Evolutionary conservation across 2,888 invertebrate genomes (phyloP), one percentile per base, ranked within the genome.

Genomic region (Polia nebulosa): DNA sequence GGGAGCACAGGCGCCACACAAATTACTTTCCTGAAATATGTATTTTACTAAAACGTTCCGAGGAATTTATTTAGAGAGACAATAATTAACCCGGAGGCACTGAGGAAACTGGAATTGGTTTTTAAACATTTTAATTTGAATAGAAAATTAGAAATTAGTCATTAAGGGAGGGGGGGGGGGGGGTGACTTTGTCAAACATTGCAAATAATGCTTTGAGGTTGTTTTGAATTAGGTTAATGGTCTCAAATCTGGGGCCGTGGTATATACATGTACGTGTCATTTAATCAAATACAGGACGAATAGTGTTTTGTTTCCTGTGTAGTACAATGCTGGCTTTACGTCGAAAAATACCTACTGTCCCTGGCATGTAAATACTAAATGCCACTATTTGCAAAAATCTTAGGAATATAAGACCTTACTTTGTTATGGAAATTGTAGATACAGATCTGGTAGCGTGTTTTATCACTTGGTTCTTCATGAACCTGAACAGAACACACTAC

Each of bases 51-150:
- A 79, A 82, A 44, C 52, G 65, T 53, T 69, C 53, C 25, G 39
- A 36, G 17, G 9, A 66, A 53, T 47, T 34, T 57, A 63, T 72
- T 81, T 73, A 68, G n/a, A 58, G 53, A 81, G 57, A 81, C 60
- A 65, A 59, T 64, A 64, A 78, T 62, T 72, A 72, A 59, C 61
- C 62, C 59, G 39, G 29, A 29, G 59, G 59, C 57, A 47, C 25
- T n/a, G 39, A 49, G 29, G 49, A 55, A 53, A 66, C 47, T 45
- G 25, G 17, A 66, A 72, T 71, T 77, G 55, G 45, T 60, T 66
- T 77, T 77, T 68, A 59, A 77, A 61, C n/a, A 63, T 66, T 81
- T 71, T 78, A 62, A 78, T 71, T 78, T 77, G 27, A 44, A 44
- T 34, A 47, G 62, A 49, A 63, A 73, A 66, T 78, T 78, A 47